Evolutionary conservation across 2,797 vertebrate species (phyloP).

Genomic region (Eulemur albifrons): DNA sequence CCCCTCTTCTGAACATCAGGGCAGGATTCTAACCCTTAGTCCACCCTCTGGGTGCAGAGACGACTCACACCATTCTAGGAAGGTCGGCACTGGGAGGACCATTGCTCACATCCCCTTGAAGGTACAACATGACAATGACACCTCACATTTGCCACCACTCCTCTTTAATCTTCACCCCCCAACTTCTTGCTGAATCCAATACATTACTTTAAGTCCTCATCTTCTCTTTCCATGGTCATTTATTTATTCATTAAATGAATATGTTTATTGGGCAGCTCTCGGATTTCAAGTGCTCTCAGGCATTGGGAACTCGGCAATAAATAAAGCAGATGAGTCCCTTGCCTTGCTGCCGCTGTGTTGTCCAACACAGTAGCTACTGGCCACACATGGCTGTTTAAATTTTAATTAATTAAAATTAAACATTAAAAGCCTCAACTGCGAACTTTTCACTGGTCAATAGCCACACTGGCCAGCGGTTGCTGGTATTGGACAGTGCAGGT

Average conservation of each 20-base stretch:
- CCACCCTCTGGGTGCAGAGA: neutral
- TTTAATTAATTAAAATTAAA: neutral
- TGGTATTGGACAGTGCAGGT: neutral
- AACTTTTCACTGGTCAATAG: neutral
- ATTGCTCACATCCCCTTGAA: neutral
- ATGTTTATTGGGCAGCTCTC: neutral
- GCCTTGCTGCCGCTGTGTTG: neutral
- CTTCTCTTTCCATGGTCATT: neutral
- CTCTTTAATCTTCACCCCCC: neutral
- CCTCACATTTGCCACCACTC: fast-evolving
- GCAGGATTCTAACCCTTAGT: neutral
- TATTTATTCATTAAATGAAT: neutral
- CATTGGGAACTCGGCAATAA: fast-evolving
- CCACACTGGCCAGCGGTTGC: neutral
- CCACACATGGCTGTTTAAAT: neutral
- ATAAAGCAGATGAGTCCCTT: neutral
- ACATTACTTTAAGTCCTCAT: neutral
- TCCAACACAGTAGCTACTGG: neutral
- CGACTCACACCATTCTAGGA: fast-evolving
- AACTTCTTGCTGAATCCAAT: neutral
- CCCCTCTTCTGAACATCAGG: neutral
- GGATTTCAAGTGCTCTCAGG: neutral
- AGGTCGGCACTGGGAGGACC: neutral
- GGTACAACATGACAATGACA: fast-evolving
- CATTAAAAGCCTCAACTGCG: neutral